These are phyloP conservation scores for Ophonus ardosiacus DNA, from an alignment of 2,888 invertebrate species.

Conservation along the genomic window DNA sequence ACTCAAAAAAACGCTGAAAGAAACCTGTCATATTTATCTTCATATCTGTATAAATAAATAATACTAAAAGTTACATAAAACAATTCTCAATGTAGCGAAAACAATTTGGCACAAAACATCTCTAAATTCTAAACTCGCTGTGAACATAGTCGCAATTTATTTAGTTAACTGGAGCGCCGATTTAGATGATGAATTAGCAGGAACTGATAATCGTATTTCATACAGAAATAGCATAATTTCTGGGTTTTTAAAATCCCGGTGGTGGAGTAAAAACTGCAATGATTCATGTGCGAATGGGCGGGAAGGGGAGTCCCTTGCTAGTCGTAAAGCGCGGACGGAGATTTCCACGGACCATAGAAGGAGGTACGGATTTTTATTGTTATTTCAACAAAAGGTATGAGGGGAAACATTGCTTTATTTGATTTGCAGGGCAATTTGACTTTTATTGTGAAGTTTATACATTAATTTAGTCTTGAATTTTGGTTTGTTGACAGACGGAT, in stretches of 20 bases:
- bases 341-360: not conserved
- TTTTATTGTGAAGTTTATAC: conserved; percentile 23
- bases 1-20: conserved; percentile 5
- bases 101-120: conserved; percentile 46
- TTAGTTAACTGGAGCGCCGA: conserved; percentile 57
- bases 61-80: not conserved
- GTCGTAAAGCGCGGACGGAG: conserved; percentile 33
- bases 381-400: conserved; percentile 13
- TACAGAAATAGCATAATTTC: conserved; percentile 57
- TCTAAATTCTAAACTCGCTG: conserved; percentile 31
- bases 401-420: not conserved
- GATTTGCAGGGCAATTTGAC: not conserved
- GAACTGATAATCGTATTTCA: conserved; percentile 61
- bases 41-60: conserved; percentile 26
- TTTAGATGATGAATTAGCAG: conserved; percentile 58
- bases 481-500: not conserved
- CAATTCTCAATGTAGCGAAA: conserved; percentile 30
- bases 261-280: conserved; percentile 60
- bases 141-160: conserved; percentile 39
- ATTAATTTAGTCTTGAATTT: not conserved
- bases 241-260: conserved; percentile 57
- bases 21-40: conserved; percentile 31
- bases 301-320: conserved; percentile 39
- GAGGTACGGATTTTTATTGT: conserved; percentile 23
- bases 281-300: conserved; percentile 47